Percentiles rank a stretch among this genome's conserved stretches.
These are phyloP conservation scores for Ophioninae sp. DNA, from an alignment of 2,888 invertebrate genomes.

Conservation along the genomic window DNA sequence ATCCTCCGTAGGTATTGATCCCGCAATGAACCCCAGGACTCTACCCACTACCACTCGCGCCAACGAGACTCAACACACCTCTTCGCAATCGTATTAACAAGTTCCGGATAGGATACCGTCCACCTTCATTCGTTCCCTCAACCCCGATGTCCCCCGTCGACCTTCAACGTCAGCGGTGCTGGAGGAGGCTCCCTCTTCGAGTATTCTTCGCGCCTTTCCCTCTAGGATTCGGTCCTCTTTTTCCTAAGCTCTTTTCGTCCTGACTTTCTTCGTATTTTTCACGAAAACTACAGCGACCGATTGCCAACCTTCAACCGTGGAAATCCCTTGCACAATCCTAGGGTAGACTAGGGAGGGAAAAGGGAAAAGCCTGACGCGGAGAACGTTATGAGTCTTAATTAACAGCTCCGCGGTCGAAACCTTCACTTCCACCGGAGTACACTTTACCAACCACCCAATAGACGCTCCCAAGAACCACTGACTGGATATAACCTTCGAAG, in stretches of 20 bases:
- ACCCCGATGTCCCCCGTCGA: constrained; percentile 26
- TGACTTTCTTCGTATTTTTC: constrained; percentile 8
- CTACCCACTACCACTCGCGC: constrained; percentile 53
- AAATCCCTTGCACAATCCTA: too few species aligned
- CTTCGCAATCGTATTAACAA: constrained; percentile 75
- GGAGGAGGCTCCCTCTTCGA: constrained; percentile 15
- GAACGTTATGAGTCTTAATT: constrained; percentile 80
- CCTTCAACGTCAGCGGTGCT: constrained; percentile 17
- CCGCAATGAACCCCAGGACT: constrained; percentile 78
- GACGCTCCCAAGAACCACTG: constrained; percentile 27
- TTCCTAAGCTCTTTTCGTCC: background rate
- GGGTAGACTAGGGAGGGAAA: background rate
- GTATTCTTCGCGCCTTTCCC: background rate
- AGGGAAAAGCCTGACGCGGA: background rate
- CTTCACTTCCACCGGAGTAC: constrained; percentile 74
- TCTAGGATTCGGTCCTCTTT: constrained; percentile 53
- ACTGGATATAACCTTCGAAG: constrained; percentile 40
- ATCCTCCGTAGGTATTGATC: constrained; percentile 76
- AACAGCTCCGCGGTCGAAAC: constrained; percentile 79
- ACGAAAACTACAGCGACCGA: too few species aligned
- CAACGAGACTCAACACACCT: constrained; percentile 64
- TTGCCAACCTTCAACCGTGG: too few species aligned
- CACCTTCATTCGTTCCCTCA: constrained; percentile 63
- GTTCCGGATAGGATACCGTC: constrained; percentile 70
- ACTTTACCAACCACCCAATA: background rate